Percentiles rank a stretch among this genome's conserved stretches.
phyloP scores from a whole-genome alignment of 2,888 invertebrate genomes.

The Thymelicus acteon region DNA sequence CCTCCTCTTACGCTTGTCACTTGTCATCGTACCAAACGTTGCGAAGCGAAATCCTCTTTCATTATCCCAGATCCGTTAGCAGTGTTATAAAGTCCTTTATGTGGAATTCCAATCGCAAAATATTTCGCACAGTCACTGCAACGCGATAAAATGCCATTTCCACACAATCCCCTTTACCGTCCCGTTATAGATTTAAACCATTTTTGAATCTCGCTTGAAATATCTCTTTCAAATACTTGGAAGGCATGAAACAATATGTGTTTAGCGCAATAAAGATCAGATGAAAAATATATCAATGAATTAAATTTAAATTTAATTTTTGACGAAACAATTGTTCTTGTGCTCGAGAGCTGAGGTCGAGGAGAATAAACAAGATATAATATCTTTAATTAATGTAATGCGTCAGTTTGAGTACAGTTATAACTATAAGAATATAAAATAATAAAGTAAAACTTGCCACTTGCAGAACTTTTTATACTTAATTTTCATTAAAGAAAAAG shows the following conservation, averaged over 20 bases:
- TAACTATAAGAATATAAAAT: no score
- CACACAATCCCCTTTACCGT: slow-evolving; percentile 3
- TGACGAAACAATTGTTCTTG: no score
- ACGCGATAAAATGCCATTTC: slow-evolving; percentile 21
- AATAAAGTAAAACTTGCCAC: no score
- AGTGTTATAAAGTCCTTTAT: slow-evolving; percentile 62
- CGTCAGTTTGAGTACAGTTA: no score
- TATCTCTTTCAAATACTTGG: background rate
- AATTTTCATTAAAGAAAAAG: background rate
- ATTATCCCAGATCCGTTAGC: slow-evolving; percentile 64
- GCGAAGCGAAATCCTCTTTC: slow-evolving; percentile 64
- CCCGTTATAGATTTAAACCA: slow-evolving; percentile 6
- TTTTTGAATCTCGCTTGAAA: slow-evolving; percentile 3
- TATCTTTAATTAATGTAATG: no score
- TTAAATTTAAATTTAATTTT: no score
- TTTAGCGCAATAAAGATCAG: background rate
- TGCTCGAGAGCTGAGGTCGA: no score
- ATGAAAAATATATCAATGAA: no score
- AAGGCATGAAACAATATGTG: background rate
- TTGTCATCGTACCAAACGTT: slow-evolving; percentile 46
- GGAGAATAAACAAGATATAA: no score
- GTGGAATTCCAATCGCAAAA: slow-evolving; percentile 59
- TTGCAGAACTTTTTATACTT: background rate
- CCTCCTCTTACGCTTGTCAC: slow-evolving; percentile 39
- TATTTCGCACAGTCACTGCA: slow-evolving; percentile 47